A percentile compares a stretch with the other conserved stretches of the same genome.
Conservation (phyloP, 2,888 invertebrate genomes). For the Catocala fraxini region DNA sequence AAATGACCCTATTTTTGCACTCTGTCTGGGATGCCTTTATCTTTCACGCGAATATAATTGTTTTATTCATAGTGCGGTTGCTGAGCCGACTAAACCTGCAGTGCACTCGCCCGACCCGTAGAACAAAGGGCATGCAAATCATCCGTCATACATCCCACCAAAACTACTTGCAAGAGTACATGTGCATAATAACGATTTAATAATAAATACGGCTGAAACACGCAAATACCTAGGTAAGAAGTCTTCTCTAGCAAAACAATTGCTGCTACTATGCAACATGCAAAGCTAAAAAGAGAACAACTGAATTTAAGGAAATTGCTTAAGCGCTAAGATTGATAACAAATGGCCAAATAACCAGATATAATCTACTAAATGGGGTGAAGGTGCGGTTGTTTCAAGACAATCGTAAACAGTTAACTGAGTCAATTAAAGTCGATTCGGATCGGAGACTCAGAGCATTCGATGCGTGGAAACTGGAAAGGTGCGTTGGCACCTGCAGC, state of each 20-base stretch:
- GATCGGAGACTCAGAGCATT: conserved; percentile 53
- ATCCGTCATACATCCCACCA: conserved; percentile 9
- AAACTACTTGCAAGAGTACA: background rate
- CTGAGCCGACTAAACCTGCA: conserved; percentile 13
- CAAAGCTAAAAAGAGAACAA: conserved; percentile 22
- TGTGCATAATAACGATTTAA: conserved; percentile 7
- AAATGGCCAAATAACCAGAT: conserved; percentile 43
- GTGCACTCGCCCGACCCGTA: conserved; percentile 24
- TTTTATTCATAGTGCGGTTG: conserved; percentile 26
- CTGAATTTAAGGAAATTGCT: conserved; percentile 39
- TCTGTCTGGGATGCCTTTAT: conserved; percentile 34
- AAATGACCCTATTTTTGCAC: conserved; percentile 41
- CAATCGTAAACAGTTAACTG: conserved; percentile 54
- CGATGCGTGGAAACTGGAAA: conserved; percentile 75
- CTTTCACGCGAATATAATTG: conserved; percentile 33
- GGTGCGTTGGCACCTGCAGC: conserved; percentile 84
- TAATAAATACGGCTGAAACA: conserved; percentile 16
- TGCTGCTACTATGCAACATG: conserved; percentile 17
- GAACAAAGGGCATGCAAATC: conserved; percentile 35
- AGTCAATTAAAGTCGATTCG: conserved; percentile 57
- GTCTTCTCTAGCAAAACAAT: conserved; percentile 20
- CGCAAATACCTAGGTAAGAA: conserved; percentile 22
- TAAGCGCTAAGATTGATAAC: conserved; percentile 36
- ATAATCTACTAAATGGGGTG: conserved; percentile 53
- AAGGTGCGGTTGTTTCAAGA: conserved; percentile 56